A percentile compares a stretch with the other conserved stretches of the same genome.
phyloP scores from a whole-genome alignment of 1,140 invertebrate species.

The Caenorhabditis tropicalis region DNA sequence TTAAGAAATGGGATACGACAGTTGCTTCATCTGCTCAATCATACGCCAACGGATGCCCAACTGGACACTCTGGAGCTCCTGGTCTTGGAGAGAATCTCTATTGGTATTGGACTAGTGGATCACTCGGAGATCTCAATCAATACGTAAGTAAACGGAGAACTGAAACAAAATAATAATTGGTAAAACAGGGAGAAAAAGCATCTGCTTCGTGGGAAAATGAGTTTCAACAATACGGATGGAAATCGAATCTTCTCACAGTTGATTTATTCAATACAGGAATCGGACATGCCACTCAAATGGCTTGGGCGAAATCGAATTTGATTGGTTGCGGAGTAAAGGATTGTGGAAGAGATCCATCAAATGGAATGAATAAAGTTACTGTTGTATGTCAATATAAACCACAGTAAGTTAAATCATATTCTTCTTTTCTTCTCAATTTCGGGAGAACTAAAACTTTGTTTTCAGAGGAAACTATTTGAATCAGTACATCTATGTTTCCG shows the following conservation, averaged over 20 bases:
- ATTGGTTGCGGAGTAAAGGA: slow-evolving; percentile 45
- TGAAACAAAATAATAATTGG: not conserved
- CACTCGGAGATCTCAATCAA: not conserved
- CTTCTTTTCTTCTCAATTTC: too few relatives aligned
- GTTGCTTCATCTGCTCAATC: slow-evolving; percentile 19
- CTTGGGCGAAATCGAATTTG: slow-evolving; percentile 39
- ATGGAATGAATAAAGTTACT: slow-evolving; percentile 18
- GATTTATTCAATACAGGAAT: slow-evolving; percentile 44
- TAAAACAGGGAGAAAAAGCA: not conserved
- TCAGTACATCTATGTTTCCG: slow-evolving; percentile 8
- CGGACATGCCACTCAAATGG: slow-evolving; percentile 53
- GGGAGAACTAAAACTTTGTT: not conserved
- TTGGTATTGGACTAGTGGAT: slow-evolving; percentile 9
- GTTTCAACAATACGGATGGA: slow-evolving; percentile 51
- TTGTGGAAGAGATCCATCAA: not conserved
- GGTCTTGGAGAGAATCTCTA: slow-evolving; percentile 49
- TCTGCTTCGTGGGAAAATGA: slow-evolving; percentile 41
- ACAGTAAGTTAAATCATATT: not conserved
- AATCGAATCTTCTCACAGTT: not conserved
- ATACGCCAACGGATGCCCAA: slow-evolving; percentile 33
- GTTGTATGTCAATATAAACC: slow-evolving; percentile 43
- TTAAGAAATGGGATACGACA: slow-evolving; percentile 31
- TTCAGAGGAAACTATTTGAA: slow-evolving; percentile 17
- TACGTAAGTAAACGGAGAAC: not conserved
- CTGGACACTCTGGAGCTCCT: not conserved